Evolutionary conservation across 1,140 invertebrate genomes (phyloP), one percentile per base, ranked within the genome.

Genomic region (Cephus cinctus): DNA sequence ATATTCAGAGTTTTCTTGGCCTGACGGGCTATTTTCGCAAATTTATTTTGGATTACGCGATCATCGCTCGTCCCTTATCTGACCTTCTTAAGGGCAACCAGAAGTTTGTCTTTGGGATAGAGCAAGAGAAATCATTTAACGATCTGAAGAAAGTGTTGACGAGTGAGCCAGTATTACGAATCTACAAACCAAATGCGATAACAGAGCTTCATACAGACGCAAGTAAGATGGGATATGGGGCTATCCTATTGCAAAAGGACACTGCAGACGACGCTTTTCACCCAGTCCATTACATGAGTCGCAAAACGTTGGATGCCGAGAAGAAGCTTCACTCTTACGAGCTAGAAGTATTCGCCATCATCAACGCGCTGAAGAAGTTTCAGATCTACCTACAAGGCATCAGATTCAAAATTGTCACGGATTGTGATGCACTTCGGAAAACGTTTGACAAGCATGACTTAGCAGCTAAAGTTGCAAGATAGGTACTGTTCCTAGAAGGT

Each of bases 1-100:
- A 75, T 5, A 48, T 80, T 9, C 73, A 74, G 57, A 59, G 61
- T 46, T 80, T 79, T 50, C 20, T 67, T 1, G 60, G 62, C 5
- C 23, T 65, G 2, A 67, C 62, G 0, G 56, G 61, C 36, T 70
- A 67, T 52, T 70, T 69, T 21, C 44, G 64, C 1, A 48, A 51
- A 14, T 69, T 69, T 39, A 48, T 69, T 0, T 6, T 36, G 34
- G 27, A 52, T 5, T 71, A 67, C 38, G 43, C 63, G 0, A 36
- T 15, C 5, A 61, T 59, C 23, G 59, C 59, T 2, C 47, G 51
- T 15, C 58, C 55, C 6, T 55, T 67, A 18, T 49, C 57, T 1
- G 44, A 51, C 6, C 38, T 61, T 6, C 20, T 68, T 21, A 65
- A 61, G 45, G 61, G 59, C 22, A 54, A 57, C n/a, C 35, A n/a